These are phyloP conservation scores for Oreotrochilus melanogaster DNA, from an alignment of 2,113 vertebrate species.

Conservation along the genomic window DNA sequence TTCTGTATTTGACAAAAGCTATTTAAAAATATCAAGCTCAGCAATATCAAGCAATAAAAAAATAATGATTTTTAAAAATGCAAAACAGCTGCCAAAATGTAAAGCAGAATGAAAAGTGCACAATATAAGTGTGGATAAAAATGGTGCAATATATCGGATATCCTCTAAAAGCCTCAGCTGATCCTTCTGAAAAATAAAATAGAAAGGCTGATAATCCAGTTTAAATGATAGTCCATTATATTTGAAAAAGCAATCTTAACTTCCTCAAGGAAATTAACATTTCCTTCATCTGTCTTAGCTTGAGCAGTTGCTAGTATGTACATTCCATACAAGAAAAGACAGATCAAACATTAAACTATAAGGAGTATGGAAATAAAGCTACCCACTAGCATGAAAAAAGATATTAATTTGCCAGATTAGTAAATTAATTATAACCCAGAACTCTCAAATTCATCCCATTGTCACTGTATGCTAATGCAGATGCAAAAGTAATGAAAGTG, in stretches of 20 bases:
- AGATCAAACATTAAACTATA: slow-evolving; percentile 2
- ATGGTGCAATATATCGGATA: not conserved
- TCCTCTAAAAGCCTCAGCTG: slow-evolving; percentile 33
- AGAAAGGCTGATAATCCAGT: not conserved
- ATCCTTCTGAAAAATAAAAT: not conserved
- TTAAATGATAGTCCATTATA: not conserved
- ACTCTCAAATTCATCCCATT: not conserved
- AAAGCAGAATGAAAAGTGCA: slow-evolving; percentile 3
- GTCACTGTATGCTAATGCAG: not conserved
- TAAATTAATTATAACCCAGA: not conserved
- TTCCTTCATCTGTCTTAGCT: not conserved
- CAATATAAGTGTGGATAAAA: not conserved
- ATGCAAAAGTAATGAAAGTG: not conserved
- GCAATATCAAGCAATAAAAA: not conserved
- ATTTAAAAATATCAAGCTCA: slow-evolving; percentile 31
- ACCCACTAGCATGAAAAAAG: not conserved
- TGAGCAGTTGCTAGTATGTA: not conserved
- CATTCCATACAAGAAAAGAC: not conserved
- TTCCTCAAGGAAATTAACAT: slow-evolving; percentile 47
- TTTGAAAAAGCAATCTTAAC: slow-evolving; percentile 30
- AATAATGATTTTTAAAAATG: not conserved
- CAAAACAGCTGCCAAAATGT: slow-evolving; percentile 39
- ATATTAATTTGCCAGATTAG: not conserved
- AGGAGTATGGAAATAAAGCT: not conserved
- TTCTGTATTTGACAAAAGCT: slow-evolving; percentile 12